Conservation (phyloP, 2,888 invertebrate genomes). For the Halocaridina rubra region DNA sequence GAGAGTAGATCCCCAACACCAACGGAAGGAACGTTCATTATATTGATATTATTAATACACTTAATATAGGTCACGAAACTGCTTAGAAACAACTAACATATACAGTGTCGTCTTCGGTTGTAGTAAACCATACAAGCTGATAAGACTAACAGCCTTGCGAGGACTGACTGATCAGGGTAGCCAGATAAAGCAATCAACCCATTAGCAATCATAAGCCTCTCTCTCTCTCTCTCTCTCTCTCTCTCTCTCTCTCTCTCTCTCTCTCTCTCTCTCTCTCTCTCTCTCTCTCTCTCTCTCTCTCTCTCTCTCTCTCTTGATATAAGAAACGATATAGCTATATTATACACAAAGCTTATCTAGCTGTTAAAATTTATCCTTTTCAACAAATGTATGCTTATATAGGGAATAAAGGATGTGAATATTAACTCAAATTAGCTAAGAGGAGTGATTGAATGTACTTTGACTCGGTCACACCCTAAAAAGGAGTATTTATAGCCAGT, state of each 20-base stretch:
- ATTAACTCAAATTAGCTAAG: too few species aligned
- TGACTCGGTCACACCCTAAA: neutral
- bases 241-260: neutral
- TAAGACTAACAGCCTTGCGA: neutral
- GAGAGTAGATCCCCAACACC: conserved; percentile 28
- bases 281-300: neutral
- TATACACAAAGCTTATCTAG: neutral
- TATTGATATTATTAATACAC: neutral
- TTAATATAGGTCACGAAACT: neutral
- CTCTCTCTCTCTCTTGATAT: neutral
- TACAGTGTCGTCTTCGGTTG: too few species aligned
- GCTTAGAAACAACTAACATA: neutral
- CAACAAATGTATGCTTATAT: neutral
- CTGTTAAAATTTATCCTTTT: neutral
- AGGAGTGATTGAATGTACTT: too few species aligned
- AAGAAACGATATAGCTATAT: neutral
- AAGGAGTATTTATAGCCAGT: neutral
- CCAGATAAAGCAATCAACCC: neutral
- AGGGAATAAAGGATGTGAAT: too few species aligned
- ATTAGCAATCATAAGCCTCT: neutral
- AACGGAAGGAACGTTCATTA: neutral
- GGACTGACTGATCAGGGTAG: neutral
- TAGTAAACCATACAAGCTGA: too few species aligned
- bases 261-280: neutral
- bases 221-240: neutral